These are phyloP conservation scores for Drosophila demipolita DNA, from an alignment of 2,888 invertebrate species.

Conservation along the genomic window DNA sequence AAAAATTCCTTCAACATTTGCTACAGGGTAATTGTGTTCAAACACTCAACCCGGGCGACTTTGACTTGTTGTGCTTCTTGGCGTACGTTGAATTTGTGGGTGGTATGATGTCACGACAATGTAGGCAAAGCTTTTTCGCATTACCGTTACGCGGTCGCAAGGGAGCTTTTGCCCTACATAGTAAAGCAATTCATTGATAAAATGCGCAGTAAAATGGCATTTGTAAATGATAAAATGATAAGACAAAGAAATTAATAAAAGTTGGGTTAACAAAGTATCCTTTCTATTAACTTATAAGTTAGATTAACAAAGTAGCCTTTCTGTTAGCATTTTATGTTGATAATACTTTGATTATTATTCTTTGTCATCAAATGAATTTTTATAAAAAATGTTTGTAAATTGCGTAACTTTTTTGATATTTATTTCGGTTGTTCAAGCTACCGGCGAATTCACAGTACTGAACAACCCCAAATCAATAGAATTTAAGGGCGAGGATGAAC, in stretches of 20 bases:
- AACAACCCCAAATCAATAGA: slow-evolving; percentile 88
- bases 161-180: slow-evolving; percentile 46
- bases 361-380: neutral
- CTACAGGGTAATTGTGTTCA: slow-evolving; percentile 20
- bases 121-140: slow-evolving; percentile 43
- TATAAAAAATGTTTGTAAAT: slow-evolving; percentile 70
- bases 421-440: slow-evolving; percentile 63
- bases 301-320: slow-evolving; percentile 16
- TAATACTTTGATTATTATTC: neutral
- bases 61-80: slow-evolving; percentile 52
- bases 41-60: neutral
- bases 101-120: slow-evolving; percentile 52
- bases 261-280: slow-evolving; percentile 11
- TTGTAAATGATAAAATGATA: slow-evolving; percentile 15
- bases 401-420: slow-evolving; percentile 65
- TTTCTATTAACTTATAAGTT: neutral
- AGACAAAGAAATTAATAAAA: slow-evolving; percentile 9
- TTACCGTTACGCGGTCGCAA: slow-evolving; percentile 28
- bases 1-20: neutral
- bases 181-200: slow-evolving; percentile 22
- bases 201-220: slow-evolving; percentile 23
- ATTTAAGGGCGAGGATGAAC: slow-evolving; percentile 88
- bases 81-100: slow-evolving; percentile 44
- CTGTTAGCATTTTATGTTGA: neutral
- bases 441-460: slow-evolving; percentile 88